Percentiles rank a stretch among this genome's conserved stretches.
These are phyloP conservation scores for Holacanthus passer DNA, from an alignment of 2,113 vertebrate species.

Conservation along the genomic window DNA sequence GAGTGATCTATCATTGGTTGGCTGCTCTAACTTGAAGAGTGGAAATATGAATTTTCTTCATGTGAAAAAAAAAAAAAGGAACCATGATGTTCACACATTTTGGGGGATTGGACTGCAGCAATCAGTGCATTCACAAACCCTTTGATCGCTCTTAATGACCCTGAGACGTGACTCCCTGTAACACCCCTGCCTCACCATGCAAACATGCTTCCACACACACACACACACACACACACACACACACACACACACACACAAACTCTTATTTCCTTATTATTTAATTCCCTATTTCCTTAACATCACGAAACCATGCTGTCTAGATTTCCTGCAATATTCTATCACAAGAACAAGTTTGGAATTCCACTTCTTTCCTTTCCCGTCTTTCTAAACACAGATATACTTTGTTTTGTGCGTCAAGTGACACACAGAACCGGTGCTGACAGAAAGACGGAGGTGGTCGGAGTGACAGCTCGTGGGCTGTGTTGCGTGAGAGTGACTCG, in stretches of 20 bases:
- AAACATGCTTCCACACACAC: constrained; percentile 16
- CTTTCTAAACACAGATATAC: constrained; percentile 19
- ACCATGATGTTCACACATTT: constrained; percentile 27
- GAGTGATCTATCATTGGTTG: constrained; percentile 53
- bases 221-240: not conserved
- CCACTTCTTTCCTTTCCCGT: not conserved
- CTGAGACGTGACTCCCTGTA: not conserved
- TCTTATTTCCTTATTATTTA: not conserved
- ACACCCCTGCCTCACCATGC: constrained; percentile 5
- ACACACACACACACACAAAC: not conserved
- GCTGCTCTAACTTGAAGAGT: not conserved
- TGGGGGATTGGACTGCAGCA: not conserved
- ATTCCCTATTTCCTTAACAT: not conserved
- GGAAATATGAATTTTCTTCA: constrained; percentile 10
- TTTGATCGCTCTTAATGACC: constrained; percentile 26
- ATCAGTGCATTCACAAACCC: not conserved
- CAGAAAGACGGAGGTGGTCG: constrained; percentile 51
- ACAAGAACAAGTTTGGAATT: not conserved
- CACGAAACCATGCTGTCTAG: not conserved
- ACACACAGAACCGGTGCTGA: constrained; percentile 36
- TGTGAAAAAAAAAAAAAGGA: not conserved
- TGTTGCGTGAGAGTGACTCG: constrained; percentile 74
- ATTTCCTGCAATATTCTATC: not conserved
- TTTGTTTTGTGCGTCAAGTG: constrained; percentile 44
- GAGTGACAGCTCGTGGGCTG: constrained; percentile 69